These are phyloP conservation scores for Suricata suricatta DNA, from an alignment of 2,113 vertebrate genomes.

Conservation along the genomic window DNA sequence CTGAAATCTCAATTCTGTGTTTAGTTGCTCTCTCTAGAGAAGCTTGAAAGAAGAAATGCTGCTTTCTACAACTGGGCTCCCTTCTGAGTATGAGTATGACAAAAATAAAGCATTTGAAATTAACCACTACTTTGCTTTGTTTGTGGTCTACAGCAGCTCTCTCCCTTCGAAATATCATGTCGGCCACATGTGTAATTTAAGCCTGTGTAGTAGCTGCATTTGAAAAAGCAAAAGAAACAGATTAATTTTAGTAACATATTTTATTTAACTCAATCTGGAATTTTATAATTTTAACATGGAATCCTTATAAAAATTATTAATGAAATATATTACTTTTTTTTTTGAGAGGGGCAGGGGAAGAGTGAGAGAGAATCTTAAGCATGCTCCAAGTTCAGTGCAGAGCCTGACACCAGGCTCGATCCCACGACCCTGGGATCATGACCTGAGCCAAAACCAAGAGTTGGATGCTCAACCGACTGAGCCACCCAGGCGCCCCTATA, in stretches of 20 bases:
- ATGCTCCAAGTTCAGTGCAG: too few relatives aligned
- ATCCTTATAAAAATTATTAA: background rate
- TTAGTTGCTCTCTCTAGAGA: background rate
- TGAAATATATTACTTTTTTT: background rate
- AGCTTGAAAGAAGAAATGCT: conserved; percentile 32
- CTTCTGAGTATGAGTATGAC: background rate
- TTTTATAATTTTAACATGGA: background rate
- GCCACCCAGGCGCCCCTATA: background rate
- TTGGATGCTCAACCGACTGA: too few relatives aligned
- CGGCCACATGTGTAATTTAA: background rate
- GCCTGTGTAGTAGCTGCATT: background rate
- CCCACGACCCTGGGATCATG: too few relatives aligned
- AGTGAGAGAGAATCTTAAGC: too few relatives aligned
- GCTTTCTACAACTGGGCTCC: background rate
- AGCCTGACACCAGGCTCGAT: too few relatives aligned
- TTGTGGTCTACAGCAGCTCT: background rate
- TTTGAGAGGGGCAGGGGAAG: too few relatives aligned
- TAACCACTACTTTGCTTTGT: background rate
- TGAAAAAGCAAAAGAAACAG: background rate
- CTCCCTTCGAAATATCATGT: background rate
- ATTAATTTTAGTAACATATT: background rate
- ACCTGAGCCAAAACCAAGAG: too few relatives aligned
- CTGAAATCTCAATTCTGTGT: background rate
- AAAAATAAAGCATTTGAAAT: conserved; percentile 16
- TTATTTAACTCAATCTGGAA: background rate